Base-by-base conservation (phyloP, 2,113 vertebrate genomes). In the zebrafish (Danio rerio) region DNA sequence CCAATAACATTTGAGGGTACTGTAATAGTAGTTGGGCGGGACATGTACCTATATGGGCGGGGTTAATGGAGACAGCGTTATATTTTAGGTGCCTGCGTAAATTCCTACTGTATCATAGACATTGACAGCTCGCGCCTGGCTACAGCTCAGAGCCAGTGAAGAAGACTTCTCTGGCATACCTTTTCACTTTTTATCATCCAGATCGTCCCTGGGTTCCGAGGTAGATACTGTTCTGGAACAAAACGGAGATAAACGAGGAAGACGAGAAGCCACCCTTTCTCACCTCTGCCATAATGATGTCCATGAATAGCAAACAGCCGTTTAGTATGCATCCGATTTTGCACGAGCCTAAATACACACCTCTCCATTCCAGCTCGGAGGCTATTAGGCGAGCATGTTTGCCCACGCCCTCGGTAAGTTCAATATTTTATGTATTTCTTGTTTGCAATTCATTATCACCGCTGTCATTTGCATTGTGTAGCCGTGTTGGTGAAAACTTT, bases 251-350 rank as follows among this genome's bases (percentile, higher is more conserved):
- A 59, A 90, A 79, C 85, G 58, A 90, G 71, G 85, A 92, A 40
- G 84, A 90, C 87, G 78, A 73, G 85, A 88, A 84, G n/a, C 86
- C 87, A 91, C 84, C 90, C 84, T 86, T 88, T 45, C 85, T 89
- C 11, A 84, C 87, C 74, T 88, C 90, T 84, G 91, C 91, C 85
- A 92, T 90, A 91, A 96, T 97, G 96, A 97, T 97, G 96, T 96
- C 96, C 89, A 97, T 97, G 96, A 97, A 97, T 93, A 97, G 96
- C 95, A 97, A 97, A 84, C 96, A 97, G 91, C 92, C 96, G 69
- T 96, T 97, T 92, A 92, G 95, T 86, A 96, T 97, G 96, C 96
- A 97, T 90, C 96, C 96, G 65, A 96, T 97, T 79, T 94, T 97
- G 52, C 96, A 97, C 84, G 96, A 97, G 10, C 96, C 95, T 84